phyloP scores from a whole-genome alignment of 2,888 invertebrate genomes.

The Harpagoxenus sublaevis region DNA sequence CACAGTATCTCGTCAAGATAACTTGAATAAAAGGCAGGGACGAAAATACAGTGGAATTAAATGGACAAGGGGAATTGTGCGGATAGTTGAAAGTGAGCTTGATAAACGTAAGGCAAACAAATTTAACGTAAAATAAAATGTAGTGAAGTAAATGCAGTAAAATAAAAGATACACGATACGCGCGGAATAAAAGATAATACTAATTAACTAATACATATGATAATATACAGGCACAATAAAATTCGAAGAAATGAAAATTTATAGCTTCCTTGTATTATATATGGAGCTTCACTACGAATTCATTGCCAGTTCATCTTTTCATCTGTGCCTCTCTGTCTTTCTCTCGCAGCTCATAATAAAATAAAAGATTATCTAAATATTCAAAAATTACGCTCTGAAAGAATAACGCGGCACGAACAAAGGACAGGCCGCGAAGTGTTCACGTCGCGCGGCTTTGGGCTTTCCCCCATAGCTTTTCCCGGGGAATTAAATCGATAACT shows the following conservation, averaged over 20 bases:
- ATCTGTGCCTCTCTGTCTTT: not conserved
- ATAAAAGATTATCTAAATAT: slow-evolving; percentile 1
- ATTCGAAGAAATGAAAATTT: not conserved
- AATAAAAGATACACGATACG: not conserved
- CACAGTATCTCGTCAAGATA: not conserved
- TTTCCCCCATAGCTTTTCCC: slow-evolving; percentile 81
- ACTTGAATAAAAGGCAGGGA: not conserved
- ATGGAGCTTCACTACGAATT: not conserved
- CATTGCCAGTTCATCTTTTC: not conserved
- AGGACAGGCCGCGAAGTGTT: slow-evolving; percentile 58
- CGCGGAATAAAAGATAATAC: not conserved
- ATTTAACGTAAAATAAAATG: not conserved
- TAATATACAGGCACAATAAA: not conserved
- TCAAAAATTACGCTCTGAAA: not conserved
- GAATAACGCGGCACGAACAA: slow-evolving; percentile 54
- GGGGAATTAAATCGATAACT: slow-evolving; percentile 85
- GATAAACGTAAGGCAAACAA: not conserved
- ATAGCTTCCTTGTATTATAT: not conserved
- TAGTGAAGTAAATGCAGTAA: not conserved
- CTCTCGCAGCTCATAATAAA: not conserved
- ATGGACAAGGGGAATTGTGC: not conserved
- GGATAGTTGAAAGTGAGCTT: not conserved
- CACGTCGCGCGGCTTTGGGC: slow-evolving; percentile 64
- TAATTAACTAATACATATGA: not conserved
- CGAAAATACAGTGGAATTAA: not conserved